Base-by-base conservation (phyloP, 2,113 vertebrate genomes). In the Siphamia tubifer region DNA sequence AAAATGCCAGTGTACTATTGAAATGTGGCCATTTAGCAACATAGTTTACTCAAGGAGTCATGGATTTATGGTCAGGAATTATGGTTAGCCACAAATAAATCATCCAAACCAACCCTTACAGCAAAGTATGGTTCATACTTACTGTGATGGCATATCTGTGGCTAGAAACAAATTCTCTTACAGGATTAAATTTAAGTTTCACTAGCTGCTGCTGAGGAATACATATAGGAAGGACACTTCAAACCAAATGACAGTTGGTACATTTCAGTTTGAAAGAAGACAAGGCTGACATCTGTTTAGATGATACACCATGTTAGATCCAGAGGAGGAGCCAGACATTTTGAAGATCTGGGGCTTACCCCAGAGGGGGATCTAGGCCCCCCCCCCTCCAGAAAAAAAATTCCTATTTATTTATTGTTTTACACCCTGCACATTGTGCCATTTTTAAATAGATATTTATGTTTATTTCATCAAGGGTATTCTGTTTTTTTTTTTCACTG, bases 21-120 rank as follows among this genome's bases (percentile, higher is more conserved):
- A 57, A 25, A 52, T 64, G 5, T 67, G 40, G 44, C 19, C 4
- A 19, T 40, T 56, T 55, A 54, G 42, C n/a, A 10, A 24, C 24
- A 53, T 39, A 21, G 11, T 67, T 79, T 60, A 48, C 17, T 49
- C 20, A 30, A 57, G 35, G 1, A 17, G 36, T 24, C 17, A 1
- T 30, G 63, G 71, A 69, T 75, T 51, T 79, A 60, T 64, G 62
- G 71, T 62, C 16, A 11, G 44, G 45, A 61, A 76, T 77, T 74
- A 38, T 45, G 64, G 43, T 19, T 11, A 47, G 17, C 75, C 75
- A 17, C 74, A 71, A 54, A 71, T 38, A 55, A 20, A 58, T 58
- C 7, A 57, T 42, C 10, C 20, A 47, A 64, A 39, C 42, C 62
- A 36, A 30, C 42, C 21, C 40, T 43, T 15, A 23, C 23, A 27